Conservation (phyloP, 2,113 vertebrate genomes). For the Numida meleagris region DNA sequence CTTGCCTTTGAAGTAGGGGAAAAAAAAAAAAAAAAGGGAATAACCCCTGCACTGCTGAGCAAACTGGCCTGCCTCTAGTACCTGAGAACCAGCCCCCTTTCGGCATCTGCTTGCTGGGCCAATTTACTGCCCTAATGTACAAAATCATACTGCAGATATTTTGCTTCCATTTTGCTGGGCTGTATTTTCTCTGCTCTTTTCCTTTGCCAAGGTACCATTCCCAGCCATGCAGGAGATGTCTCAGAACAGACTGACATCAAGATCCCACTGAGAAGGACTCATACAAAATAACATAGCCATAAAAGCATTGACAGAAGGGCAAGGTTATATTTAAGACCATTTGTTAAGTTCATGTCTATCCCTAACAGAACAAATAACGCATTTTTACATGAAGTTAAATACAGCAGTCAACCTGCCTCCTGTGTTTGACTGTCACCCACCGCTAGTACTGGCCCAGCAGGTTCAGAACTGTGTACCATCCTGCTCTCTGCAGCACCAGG, state of each 20-base stretch:
- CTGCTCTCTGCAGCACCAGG: not conserved
- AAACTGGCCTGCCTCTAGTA: not conserved
- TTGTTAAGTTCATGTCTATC: not conserved
- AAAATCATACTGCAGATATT: not conserved
- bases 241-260: not conserved
- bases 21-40: not conserved
- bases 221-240: not conserved
- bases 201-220: not conserved
- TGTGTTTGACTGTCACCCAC: not conserved
- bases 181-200: not conserved
- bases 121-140: not conserved
- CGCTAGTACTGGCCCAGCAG: not conserved
- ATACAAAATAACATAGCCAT: not conserved
- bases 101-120: not conserved
- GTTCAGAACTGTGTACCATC: not conserved
- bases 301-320: not conserved
- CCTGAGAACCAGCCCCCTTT: not conserved
- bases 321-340: not conserved
- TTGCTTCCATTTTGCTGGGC: not conserved
- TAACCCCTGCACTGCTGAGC: rapidly evolving
- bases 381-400: not conserved
- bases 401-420: not conserved
- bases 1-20: not conserved
- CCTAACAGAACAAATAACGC: not conserved
- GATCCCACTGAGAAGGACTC: not conserved